Base-by-base conservation (phyloP, 1,140 invertebrate genomes). In the Drosophila ambigua region DNA sequence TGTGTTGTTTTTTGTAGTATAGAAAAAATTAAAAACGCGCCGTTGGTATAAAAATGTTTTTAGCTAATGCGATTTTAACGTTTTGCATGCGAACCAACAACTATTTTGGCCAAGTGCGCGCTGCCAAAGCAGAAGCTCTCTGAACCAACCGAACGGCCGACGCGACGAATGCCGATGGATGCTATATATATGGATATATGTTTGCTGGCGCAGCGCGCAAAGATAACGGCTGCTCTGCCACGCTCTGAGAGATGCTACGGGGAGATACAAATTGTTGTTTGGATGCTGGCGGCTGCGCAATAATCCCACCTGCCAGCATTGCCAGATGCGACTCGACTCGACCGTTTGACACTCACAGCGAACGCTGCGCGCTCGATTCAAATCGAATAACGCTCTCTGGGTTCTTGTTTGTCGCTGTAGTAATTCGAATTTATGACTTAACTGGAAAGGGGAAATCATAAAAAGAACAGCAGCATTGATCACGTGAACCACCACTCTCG, bases 71-170 rank as follows among this genome's bases (percentile, higher is more conserved):
- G 83, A 84, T 88, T 88, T 89, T 73, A 78, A 79, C 83, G 83
- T 88, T 89, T 88, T 83, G 84, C 84, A 89, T 88, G 83, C 84
- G 84, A 88, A 89, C 83, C 83, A 88, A 88, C 83, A 88, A 88
- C 83, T 88, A 88, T 89, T 89, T 88, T 88, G 83, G 84, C 83
- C 76, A 79, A 83, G 75, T 89, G 72, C 83, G 76, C 84, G 84
- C 65, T 79, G 76, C 61, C 76, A 79, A 77, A 77, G 68, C 71
- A 55, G 72, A 85, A 83, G 82, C 82, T 85, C 83, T 79, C 83
- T 72, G 31, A 50, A 75, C 65, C 51, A 75, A 66, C 53, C 72
- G 48, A 87, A 72, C 57, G 59, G 63, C 50, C 48, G 50, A 16
- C 20, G 53, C 20, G 28, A 23, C 15, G 24, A 35, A 41, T 61